These are phyloP conservation scores for Mastomys coucha DNA, from an alignment of 2,113 vertebrate species.

Conservation along the genomic window DNA sequence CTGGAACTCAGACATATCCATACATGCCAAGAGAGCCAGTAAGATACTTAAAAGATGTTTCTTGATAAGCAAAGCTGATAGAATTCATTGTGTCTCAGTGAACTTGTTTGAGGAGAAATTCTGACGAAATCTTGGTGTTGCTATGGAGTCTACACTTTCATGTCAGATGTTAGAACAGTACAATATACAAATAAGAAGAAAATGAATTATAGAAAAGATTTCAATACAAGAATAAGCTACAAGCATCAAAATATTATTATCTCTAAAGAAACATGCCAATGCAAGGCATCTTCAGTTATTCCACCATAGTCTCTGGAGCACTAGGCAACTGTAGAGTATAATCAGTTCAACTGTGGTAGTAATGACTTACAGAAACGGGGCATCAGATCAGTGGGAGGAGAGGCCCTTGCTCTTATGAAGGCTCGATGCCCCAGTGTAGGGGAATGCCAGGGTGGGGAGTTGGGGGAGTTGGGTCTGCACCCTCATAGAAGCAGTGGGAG, in stretches of 20 bases:
- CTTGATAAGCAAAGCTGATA: background rate
- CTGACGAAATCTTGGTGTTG: background rate
- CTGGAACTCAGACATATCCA: background rate
- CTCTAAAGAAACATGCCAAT: background rate
- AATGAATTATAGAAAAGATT: background rate
- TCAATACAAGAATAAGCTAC: background rate
- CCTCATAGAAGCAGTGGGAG: no score
- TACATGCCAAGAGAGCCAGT: background rate
- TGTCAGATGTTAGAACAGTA: background rate
- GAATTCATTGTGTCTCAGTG: background rate
- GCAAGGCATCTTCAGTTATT: background rate
- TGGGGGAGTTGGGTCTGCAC: no score
- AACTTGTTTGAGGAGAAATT: background rate
- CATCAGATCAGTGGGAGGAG: no score
- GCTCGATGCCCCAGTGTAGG: no score
- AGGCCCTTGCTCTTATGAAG: no score
- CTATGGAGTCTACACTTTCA: background rate
- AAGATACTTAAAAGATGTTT: background rate
- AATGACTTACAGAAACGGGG: background rate
- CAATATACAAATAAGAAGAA: background rate
- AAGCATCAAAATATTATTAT: background rate
- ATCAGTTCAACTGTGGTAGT: background rate
- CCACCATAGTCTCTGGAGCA: background rate
- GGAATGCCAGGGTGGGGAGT: no score
- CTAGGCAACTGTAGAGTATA: background rate